Evolutionary conservation across 1,140 invertebrate genomes (phyloP), one percentile per base, ranked within the genome.

Genomic region (Pseudomyrmex flavicornis): DNA sequence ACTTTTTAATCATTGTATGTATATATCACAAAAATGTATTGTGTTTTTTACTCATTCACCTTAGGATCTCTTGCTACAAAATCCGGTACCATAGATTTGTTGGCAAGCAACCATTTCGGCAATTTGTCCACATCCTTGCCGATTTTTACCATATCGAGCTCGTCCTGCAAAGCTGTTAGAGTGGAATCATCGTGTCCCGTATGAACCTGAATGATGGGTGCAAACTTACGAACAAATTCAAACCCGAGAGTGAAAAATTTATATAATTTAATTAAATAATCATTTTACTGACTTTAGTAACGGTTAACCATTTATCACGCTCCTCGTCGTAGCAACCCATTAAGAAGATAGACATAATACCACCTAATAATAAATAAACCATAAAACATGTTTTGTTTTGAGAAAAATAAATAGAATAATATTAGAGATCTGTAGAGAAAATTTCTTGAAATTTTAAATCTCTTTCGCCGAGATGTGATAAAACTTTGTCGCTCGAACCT

Each of bases 261-360:
- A 35, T 35, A 35, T 35, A 85, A 26, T 62, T 52, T 12, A 58
- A 26, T 48, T 54, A 48, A 5, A 54, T 2, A 12, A 52, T 52
- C 46, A 52, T 48, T 66, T 44, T 61, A 66, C 63, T 58, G 90
- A 94, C 93, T 95, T 98, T 98, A 0, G 97, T 98, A 0, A 99
- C 98, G 0, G 98, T 98, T 70, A 97, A 96, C 97, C 97, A 99
- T 46, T 95, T 94, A 58, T 96, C 94, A n/a, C 93, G 95, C 0
- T 91, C 91, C 35, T 94, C 94, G 92, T 99, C 97, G 82, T 97
- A 97, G 90, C 97, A 98, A 0, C 98, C 98, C 98, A 99, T 98
- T 13, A 99, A 94, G 92, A 99, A 99, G 58, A 98, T 96, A 15
- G 98, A 99, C 95, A 98, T 97, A 93, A 98, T 97, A 2, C 98